Conservation (phyloP, 2,113 vertebrate genomes). For the Sminthopsis crassicaudata region DNA sequence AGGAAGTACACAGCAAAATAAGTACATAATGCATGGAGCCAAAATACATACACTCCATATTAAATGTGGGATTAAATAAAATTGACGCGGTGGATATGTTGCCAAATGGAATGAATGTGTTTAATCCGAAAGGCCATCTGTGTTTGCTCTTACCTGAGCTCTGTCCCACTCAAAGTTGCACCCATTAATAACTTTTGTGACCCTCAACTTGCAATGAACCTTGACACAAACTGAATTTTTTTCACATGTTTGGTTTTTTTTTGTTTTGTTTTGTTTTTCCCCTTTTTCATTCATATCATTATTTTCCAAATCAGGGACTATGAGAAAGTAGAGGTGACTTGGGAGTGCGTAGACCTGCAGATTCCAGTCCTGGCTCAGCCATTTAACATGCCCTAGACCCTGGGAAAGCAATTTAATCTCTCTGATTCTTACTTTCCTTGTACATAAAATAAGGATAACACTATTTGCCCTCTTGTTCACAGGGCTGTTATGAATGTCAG, state of each 20-base stretch:
- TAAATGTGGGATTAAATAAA: conserved; percentile 73
- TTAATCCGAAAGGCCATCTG: conserved; percentile 74
- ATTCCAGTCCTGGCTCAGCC: not conserved
- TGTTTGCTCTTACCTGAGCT: conserved; percentile 69
- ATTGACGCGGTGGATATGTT: conserved; percentile 66
- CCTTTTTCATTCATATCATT: not conserved
- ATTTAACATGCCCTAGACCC: accelerated
- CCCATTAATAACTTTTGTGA: not conserved
- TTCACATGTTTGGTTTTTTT: not conserved
- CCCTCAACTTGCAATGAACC: not conserved
- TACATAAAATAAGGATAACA: not conserved
- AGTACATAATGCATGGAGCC: conserved; percentile 60
- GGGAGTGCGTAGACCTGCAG: not conserved
- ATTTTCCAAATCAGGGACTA: conserved; percentile 2
- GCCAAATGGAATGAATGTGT: conserved; percentile 74
- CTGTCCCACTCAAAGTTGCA: conserved; percentile 72
- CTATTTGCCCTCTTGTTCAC: not conserved
- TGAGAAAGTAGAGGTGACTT: not conserved
- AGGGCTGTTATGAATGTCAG: not conserved
- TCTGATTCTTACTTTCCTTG: not conserved
- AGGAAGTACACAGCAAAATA: conserved; percentile 53
- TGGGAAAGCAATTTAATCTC: not conserved
- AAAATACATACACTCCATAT: conserved; percentile 65
- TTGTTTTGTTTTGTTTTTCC: too few species aligned
- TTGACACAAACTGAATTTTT: not conserved